Conservation (phyloP, 2,888 invertebrate species). For the Cryptophagus acutangulus region DNA sequence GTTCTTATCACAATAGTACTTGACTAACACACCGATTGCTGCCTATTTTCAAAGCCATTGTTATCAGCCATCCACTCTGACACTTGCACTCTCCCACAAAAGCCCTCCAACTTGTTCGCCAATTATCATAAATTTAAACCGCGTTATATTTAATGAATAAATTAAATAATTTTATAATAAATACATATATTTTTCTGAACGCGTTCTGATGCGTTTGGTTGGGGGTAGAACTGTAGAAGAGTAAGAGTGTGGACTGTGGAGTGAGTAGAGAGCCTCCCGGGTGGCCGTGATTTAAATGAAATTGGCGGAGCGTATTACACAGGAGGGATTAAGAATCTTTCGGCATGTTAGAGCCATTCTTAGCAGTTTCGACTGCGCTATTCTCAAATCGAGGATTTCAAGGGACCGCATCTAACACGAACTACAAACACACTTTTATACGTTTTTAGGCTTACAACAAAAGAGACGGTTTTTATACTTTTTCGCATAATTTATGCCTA, state of each 20-base stretch:
- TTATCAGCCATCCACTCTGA: background rate
- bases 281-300: conserved; percentile 21
- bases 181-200: too few relatives aligned
- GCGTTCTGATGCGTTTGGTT: too few relatives aligned
- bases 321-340: conserved; percentile 26
- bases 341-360: conserved; percentile 26
- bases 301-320: conserved; percentile 25
- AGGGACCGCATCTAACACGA: conserved; percentile 30
- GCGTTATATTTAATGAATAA: background rate
- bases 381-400: conserved; percentile 11
- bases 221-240: too few relatives aligned
- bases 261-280: conserved; percentile 13
- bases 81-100: background rate
- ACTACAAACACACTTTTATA: conserved; percentile 25
- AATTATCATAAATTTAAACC: background rate
- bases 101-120: background rate
- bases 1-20: conserved; percentile 3
- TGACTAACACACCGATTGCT: conserved; percentile 3
- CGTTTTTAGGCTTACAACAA: too few relatives aligned
- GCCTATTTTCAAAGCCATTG: conserved; percentile 5
- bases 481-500: too few relatives aligned
- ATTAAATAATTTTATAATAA: too few relatives aligned
- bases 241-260: too few relatives aligned
- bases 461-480: too few relatives aligned
- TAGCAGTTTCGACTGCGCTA: conserved; percentile 10